phyloP scores from a whole-genome alignment of 2,888 invertebrate species.

The Pristionchus japonicus region DNA sequence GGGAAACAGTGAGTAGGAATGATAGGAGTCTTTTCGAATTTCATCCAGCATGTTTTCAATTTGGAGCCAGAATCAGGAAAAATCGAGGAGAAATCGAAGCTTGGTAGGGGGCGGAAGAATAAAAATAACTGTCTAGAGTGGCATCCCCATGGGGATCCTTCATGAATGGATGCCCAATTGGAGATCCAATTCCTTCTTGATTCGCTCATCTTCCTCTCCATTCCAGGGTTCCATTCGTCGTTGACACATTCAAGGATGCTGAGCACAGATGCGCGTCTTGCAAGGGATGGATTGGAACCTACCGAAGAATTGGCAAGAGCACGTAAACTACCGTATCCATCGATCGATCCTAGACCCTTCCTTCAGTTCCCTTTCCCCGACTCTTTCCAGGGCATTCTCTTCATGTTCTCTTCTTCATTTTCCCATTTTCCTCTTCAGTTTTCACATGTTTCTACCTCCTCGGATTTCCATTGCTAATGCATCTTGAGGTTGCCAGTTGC shows the following conservation, averaged over 20 bases:
- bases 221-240: slow-evolving; percentile 62
- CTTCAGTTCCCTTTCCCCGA: not conserved
- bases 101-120: not conserved
- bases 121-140: not conserved
- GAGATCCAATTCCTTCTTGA: not conserved
- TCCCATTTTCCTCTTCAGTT: slow-evolving; percentile 20
- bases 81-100: not conserved
- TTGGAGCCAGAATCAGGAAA: not conserved
- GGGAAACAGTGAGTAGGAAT: not conserved
- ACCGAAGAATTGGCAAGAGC: slow-evolving; percentile 71
- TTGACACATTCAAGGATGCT: slow-evolving; percentile 59
- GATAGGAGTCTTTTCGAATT: not conserved
- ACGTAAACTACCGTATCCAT: slow-evolving; percentile 55
- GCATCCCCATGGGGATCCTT: not conserved
- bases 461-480: slow-evolving; percentile 32
- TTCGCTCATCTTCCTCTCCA: slow-evolving; percentile 60
- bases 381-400: slow-evolving; percentile 18
- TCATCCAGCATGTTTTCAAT: not conserved
- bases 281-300: slow-evolving; percentile 72
- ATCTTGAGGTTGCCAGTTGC: slow-evolving; percentile 19
- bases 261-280: slow-evolving; percentile 72
- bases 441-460: slow-evolving; percentile 29
- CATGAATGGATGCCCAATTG: not conserved
- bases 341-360: slow-evolving; percentile 5
- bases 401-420: slow-evolving; percentile 4